Percentiles rank a stretch among this genome's conserved stretches.
These are phyloP conservation scores for Crocodylus rhombifer DNA, from an alignment of 2,797 vertebrate species.

Conservation along the genomic window DNA sequence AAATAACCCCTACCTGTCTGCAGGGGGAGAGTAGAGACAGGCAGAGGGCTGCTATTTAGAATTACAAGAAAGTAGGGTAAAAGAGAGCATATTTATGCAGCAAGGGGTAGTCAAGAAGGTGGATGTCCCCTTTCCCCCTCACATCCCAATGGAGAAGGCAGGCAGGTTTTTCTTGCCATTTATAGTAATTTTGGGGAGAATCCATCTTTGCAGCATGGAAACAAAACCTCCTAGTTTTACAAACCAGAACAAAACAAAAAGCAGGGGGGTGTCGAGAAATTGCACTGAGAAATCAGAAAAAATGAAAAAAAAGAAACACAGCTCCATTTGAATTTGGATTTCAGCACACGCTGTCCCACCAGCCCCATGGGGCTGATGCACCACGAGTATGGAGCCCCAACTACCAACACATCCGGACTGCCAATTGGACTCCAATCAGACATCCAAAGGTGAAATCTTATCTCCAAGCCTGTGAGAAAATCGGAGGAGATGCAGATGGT, in stretches of 20 bases:
- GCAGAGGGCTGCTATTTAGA: constrained; percentile 54
- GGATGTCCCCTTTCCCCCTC: not conserved
- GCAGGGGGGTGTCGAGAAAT: not conserved
- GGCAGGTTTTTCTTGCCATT: not conserved
- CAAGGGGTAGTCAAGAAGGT: not conserved
- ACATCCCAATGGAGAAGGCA: not conserved
- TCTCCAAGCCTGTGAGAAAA: constrained; percentile 58
- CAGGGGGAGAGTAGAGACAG: constrained; percentile 55
- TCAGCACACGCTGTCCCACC: not conserved
- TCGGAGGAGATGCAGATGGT: constrained; percentile 27
- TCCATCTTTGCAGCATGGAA: constrained; percentile 4
- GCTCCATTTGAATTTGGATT: not conserved
- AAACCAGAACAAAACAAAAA: constrained; percentile 27
- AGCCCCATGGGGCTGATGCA: not conserved
- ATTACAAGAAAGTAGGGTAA: constrained; percentile 4
- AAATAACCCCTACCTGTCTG: constrained; percentile 71
- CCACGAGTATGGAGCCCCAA: constrained; percentile 5
- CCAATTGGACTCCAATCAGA: constrained; percentile 27
- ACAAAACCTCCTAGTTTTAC: constrained; percentile 9
- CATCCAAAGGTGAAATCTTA: constrained; percentile 62
- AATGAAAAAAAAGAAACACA: not conserved
- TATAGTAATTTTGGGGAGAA: constrained; percentile 2
- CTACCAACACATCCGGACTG: constrained; percentile 8
- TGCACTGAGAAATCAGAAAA: not conserved
- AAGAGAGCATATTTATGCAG: not conserved